Percentiles rank a stretch among this genome's conserved stretches.
These are phyloP conservation scores for Xyrauchen texanus DNA, from an alignment of 2,113 vertebrate genomes.

Conservation along the genomic window DNA sequence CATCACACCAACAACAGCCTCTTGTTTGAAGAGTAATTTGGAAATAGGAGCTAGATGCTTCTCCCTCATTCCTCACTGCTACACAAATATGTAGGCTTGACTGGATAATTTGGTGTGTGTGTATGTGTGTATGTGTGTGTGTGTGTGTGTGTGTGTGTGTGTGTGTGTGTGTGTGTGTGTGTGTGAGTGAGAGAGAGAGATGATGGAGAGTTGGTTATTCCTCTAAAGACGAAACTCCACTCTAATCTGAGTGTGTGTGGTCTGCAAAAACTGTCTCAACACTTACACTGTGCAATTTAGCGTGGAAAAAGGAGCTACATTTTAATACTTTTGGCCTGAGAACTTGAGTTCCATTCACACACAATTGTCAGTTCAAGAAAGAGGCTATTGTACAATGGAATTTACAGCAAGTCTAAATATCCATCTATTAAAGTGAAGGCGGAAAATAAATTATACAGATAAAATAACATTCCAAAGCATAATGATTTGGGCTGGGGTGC, in stretches of 20 bases:
- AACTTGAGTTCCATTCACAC: not conserved
- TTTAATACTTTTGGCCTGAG: not conserved
- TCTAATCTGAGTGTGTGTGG: slow-evolving; percentile 23
- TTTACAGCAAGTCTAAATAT: not conserved
- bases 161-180: not conserved
- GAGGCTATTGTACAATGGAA: not conserved
- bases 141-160: slow-evolving; percentile 26
- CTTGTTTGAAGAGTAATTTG: slow-evolving; percentile 68
- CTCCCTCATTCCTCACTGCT: slow-evolving; percentile 66
- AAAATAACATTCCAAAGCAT: too few species aligned
- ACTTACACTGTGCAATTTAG: not conserved
- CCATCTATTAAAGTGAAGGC: not conserved
- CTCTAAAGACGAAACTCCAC: slow-evolving; percentile 11
- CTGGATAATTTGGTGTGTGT: slow-evolving; percentile 66
- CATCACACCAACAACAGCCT: slow-evolving; percentile 62
- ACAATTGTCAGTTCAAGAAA: not conserved
- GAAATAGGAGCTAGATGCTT: slow-evolving; percentile 74
- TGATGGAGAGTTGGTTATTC: not conserved
- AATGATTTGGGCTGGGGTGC: too few species aligned
- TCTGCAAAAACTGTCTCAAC: slow-evolving; percentile 35
- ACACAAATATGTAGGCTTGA: slow-evolving; percentile 64
- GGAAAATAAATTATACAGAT: too few species aligned
- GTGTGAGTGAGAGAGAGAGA: not conserved
- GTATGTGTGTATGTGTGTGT: slow-evolving; percentile 43
- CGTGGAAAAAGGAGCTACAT: slow-evolving; percentile 18